phyloP scores from a whole-genome alignment of 2,113 vertebrate genomes.

The Athene noctua region DNA sequence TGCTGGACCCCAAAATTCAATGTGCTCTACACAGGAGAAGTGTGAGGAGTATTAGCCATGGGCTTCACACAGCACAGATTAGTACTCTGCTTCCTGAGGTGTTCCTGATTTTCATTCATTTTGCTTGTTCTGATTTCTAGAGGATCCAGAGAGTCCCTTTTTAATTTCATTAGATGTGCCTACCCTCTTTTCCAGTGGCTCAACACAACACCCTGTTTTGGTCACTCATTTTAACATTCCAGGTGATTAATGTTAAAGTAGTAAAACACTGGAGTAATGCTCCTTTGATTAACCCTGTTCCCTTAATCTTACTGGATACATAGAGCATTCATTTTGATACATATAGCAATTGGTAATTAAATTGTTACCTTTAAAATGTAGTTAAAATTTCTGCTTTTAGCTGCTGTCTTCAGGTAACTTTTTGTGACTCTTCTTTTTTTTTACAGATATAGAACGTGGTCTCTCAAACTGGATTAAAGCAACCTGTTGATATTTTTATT shows the following conservation, averaged over 20 bases:
- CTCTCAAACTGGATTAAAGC: conserved; percentile 70
- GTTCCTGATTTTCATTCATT: background rate
- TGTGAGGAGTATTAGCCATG: background rate
- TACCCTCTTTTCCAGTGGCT: background rate
- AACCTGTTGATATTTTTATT: conserved; percentile 73
- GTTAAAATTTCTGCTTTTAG: background rate
- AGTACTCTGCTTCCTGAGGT: background rate
- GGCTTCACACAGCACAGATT: background rate
- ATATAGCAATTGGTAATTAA: background rate
- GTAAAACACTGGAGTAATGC: background rate
- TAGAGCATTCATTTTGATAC: background rate
- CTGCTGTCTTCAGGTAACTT: background rate
- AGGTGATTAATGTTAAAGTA: background rate
- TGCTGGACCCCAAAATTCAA: background rate
- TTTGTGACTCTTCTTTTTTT: conserved; percentile 2
- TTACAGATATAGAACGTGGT: conserved; percentile 67
- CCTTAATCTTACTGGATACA: background rate
- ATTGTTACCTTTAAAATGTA: background rate
- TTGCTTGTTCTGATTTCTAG: background rate
- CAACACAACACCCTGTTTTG: background rate
- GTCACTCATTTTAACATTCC: background rate
- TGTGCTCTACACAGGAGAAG: accelerated
- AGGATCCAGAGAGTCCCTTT: background rate
- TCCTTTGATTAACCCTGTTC: background rate
- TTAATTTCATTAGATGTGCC: background rate